Conservation (phyloP, 2,888 invertebrate species). For the Lasius fuliginosus region DNA sequence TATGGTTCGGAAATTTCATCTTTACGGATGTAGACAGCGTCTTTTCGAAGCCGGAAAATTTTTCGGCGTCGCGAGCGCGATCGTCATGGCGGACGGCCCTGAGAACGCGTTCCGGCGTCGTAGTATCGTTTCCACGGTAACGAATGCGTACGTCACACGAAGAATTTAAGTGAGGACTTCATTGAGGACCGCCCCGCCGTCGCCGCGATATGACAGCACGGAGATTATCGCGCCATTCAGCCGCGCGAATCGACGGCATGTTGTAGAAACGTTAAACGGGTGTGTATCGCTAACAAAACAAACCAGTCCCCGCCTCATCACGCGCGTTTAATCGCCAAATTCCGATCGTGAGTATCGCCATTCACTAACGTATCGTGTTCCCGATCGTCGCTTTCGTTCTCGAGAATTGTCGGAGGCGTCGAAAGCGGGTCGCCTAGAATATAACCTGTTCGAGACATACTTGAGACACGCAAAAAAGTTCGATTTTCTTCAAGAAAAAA, state of each 20-base stretch:
- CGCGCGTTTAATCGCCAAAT: conserved; percentile 29
- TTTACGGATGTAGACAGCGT: not conserved
- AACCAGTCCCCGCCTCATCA: not conserved
- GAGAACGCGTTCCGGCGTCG: conserved; percentile 41
- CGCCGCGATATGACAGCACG: conserved; percentile 52
- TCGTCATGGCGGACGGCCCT: conserved; percentile 45
- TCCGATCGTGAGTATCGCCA: conserved; percentile 52
- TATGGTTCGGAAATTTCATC: not conserved
- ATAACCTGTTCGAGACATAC: conserved; percentile 22
- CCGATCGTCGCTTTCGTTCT: not conserved
- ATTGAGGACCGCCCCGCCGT: conserved; percentile 48
- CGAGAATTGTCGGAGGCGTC: not conserved
- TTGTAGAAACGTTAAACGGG: conserved; percentile 21
- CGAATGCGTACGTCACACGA: conserved; percentile 67
- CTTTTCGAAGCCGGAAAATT: not conserved
- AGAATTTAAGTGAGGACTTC: conserved; percentile 49
- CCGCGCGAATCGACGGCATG: conserved; percentile 43
- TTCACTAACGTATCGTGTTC: not conserved
- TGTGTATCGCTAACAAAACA: conserved; percentile 40
- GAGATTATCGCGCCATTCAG: conserved; percentile 65
- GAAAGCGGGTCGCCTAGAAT: not conserved
- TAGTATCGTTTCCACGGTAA: conserved; percentile 73
- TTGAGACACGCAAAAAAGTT: not conserved
- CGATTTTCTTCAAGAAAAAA: not conserved
- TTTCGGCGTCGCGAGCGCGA: not conserved